Evolutionary conservation across 2,888 invertebrate species (phyloP).

Genomic region (Nomada ruficornis): DNA sequence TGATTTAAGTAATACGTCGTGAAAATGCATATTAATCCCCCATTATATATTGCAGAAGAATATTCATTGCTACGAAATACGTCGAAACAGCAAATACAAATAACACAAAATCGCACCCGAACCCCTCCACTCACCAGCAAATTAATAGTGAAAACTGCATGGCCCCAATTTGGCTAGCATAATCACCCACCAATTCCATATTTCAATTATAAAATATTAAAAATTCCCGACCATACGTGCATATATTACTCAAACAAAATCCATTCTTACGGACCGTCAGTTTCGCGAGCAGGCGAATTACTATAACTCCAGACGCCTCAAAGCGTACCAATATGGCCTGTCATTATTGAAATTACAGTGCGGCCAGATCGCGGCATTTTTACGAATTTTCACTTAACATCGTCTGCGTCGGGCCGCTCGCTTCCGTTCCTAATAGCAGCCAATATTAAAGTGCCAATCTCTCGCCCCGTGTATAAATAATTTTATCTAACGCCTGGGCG

Average conservation of each 20-base stretch:
- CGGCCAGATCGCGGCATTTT: conserved; percentile 25
- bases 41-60: too few species aligned
- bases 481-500: conserved; percentile 13
- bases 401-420: conserved; percentile 18
- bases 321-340: conserved; percentile 14
- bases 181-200: background rate
- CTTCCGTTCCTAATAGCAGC: conserved; percentile 18
- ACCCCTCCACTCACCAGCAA: background rate
- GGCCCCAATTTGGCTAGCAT: background rate
- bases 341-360: conserved; percentile 47
- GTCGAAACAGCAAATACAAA: background rate
- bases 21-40: too few species aligned
- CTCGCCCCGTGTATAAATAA: conserved; percentile 26
- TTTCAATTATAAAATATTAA: background rate
- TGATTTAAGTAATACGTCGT: too few species aligned
- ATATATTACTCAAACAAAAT: conserved; percentile 2
- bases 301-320: conserved; percentile 13
- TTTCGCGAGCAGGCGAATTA: background rate
- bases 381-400: conserved; percentile 33
- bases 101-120: background rate
- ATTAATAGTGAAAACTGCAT: too few species aligned
- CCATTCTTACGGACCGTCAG: conserved; percentile 8
- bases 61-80: too few species aligned
- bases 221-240: background rate
- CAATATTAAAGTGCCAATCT: conserved; percentile 44